phyloP scores from a whole-genome alignment of 2,113 vertebrate species.

The Sander vitreus region DNA sequence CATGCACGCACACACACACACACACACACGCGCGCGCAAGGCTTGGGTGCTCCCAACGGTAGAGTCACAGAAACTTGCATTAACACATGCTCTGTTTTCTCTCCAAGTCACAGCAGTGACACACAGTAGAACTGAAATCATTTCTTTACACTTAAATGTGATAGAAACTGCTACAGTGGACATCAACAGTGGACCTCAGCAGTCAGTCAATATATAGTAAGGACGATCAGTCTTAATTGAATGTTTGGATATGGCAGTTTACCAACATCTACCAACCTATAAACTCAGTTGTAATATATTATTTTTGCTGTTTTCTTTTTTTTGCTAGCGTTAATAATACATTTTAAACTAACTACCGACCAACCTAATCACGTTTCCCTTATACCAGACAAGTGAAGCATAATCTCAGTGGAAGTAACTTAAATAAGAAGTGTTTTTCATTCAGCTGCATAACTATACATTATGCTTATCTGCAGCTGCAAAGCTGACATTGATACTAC shows the following conservation, averaged over 20 bases:
- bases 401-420: not conserved
- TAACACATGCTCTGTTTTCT: not conserved
- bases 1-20: slow-evolving; percentile 6
- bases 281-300: not conserved
- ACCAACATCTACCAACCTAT: not conserved
- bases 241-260: not conserved
- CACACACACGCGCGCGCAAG: not conserved
- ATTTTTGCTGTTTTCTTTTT: not conserved
- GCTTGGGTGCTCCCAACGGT: slow-evolving; percentile 6
- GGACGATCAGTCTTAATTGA: not conserved
- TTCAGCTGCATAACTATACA: not conserved
- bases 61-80: slow-evolving; percentile 11
- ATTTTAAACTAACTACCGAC: not conserved
- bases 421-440: not conserved
- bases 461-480: not conserved
- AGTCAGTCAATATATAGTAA: not conserved
- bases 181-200: not conserved
- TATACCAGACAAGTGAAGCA: not conserved
- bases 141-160: not conserved
- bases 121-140: not conserved
- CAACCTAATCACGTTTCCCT: not conserved
- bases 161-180: no score
- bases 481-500: not conserved
- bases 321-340: not conserved
- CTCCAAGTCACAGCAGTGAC: not conserved